These are phyloP conservation scores for Porites cylindrica DNA, from an alignment of 92 coral and sea anemone genomes.

Conservation along the genomic window DNA sequence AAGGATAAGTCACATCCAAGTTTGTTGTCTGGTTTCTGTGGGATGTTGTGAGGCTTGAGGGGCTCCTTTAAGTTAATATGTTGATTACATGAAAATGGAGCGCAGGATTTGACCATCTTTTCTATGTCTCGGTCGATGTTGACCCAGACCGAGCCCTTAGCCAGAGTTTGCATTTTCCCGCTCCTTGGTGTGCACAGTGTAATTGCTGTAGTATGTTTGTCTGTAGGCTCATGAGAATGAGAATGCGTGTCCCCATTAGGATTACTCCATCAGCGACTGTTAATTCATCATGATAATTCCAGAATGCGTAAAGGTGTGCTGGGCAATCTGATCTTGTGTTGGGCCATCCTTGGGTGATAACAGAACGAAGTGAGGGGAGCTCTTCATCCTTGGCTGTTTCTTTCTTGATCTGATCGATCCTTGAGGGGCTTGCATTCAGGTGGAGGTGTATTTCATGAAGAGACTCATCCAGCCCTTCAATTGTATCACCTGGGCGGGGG, in stretches of 20 bases:
- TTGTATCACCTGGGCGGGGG: conserved; percentile 73
- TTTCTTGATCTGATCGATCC: conserved; percentile 40
- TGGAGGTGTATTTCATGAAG: conserved; percentile 76
- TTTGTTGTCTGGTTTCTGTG: conserved; percentile 70
- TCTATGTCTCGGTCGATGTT: conserved; percentile 73
- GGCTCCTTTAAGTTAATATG: conserved; percentile 73
- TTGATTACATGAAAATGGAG: conserved; percentile 73
- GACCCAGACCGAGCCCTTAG: conserved; percentile 77
- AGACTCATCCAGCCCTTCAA: conserved; percentile 66
- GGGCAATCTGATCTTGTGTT: conserved; percentile 75
- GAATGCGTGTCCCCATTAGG: conserved; percentile 68
- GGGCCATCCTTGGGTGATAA: conserved; percentile 75
- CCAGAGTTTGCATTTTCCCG: conserved; percentile 83
- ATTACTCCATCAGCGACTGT: conserved; percentile 67
- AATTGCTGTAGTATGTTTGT: conserved; percentile 64
- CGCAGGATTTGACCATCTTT: conserved; percentile 70
- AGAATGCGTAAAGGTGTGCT: conserved; percentile 58
- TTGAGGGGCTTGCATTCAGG: conserved; percentile 75
- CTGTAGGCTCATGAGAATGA: conserved; percentile 57
- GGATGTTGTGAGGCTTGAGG: conserved; percentile 69
- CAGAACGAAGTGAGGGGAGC: conserved; percentile 52
- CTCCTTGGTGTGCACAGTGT: conserved; percentile 80
- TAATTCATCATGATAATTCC: conserved; percentile 67
- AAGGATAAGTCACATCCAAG: conserved; percentile 68
- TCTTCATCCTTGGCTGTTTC: conserved; percentile 67